Evolutionary conservation across 2,888 invertebrate species (phyloP), one percentile per base, ranked within the genome.

Genomic region (Apomyelois bistriatella): DNA sequence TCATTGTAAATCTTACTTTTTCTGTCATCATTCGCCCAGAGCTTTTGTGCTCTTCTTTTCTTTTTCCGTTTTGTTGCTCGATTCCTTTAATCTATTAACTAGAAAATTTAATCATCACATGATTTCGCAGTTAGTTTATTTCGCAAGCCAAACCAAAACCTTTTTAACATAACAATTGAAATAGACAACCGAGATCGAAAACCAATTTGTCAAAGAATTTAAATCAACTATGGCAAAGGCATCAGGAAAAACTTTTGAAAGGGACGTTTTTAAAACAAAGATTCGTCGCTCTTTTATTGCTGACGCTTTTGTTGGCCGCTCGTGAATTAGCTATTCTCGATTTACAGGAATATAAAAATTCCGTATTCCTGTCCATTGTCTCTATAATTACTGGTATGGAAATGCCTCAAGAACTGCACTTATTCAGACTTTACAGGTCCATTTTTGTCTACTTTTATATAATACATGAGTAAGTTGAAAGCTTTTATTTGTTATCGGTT

Each of bases 201-300:
- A 40, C 49, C 49, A 50, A 50, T 50, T 50, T 50, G 30, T 50
- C 49, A 32, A 40, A 30, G 40, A 50, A 50, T 50, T 50, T 50
- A 50, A 50, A 40, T 50, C 49, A 50, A 50, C 49, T 50, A 50
- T 40, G 16, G 40, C 15, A 3, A 38, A 48, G 38, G 40, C 49
- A 40, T 50, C 49, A 13, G 32, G 40, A 13, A 30, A 38, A 50
- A 50, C 40, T 50, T 50, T 30, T 40, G 41, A 40, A 50, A 50
- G 49, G 40, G 49, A 50, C 49, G 49, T 50, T 50, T 22, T 50
- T 50, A 40, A 50, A 50, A 50, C 49, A 50, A 50, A 40, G 49
- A 50, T 50, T 40, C 49, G 40, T 13, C 49, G 49, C 32, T 50
- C 49, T 50, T 50, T 50, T 50, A 50, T 50, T 41, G 40, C 49